A percentile compares a stretch with the other conserved stretches of the same genome.
Conservation (phyloP, 1,140 invertebrate species). For the Drosophila truncata region DNA sequence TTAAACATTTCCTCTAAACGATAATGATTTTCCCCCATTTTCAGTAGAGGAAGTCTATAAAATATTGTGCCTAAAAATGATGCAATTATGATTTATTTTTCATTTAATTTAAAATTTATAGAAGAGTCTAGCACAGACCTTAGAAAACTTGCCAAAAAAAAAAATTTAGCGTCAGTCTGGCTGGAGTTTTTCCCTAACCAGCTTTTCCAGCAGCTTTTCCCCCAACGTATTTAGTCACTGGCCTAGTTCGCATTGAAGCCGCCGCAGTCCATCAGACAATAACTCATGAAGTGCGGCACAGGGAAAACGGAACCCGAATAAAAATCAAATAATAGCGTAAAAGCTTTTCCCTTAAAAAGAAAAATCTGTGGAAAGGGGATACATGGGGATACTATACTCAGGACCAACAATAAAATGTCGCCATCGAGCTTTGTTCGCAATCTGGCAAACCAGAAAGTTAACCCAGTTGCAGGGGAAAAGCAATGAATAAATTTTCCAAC, state of each 20-base stretch:
- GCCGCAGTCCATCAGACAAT: conserved; percentile 70
- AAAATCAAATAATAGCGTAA: conserved; percentile 79
- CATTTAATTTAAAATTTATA: background rate
- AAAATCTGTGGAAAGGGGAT: conserved; percentile 5
- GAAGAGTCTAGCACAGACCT: background rate
- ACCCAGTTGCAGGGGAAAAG: conserved; percentile 58
- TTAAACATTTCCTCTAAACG: conserved; percentile 40
- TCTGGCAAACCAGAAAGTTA: conserved; percentile 56
- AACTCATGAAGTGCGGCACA: conserved; percentile 57
- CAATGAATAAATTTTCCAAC: conserved; percentile 59
- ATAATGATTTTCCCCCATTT: no score
- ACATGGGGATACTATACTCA: conserved; percentile 1
- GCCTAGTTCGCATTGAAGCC: conserved; percentile 74
- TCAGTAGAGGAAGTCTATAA: background rate
- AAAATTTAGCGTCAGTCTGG: conserved; percentile 36
- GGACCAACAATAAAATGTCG: conserved; percentile 53
- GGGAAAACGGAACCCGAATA: conserved; percentile 59
- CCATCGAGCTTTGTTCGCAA: conserved; percentile 40
- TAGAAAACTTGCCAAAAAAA: conserved; percentile 36
- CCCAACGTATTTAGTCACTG: conserved; percentile 38
- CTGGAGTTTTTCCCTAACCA: background rate
- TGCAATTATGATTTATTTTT: background rate
- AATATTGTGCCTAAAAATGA: background rate
- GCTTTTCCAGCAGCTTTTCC: background rate
- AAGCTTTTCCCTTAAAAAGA: conserved; percentile 51